A percentile compares a stretch with the other conserved stretches of the same genome.
Conservation (phyloP, 2,888 invertebrate species). For the Polydrusus cervinus region DNA sequence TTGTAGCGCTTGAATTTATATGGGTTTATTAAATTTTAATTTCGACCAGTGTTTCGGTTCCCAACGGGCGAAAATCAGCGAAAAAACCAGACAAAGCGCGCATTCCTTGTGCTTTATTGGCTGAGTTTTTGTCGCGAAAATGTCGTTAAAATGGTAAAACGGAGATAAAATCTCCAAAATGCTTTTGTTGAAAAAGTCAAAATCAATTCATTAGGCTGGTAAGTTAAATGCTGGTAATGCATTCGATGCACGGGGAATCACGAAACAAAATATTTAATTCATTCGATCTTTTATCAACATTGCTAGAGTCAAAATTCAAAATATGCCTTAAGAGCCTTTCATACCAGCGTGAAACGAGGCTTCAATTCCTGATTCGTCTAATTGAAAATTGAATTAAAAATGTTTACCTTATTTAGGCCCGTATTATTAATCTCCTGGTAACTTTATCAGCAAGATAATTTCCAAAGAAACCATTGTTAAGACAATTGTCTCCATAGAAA, state of each 20-base stretch:
- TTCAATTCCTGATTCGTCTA: too few relatives aligned
- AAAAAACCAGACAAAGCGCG: slow-evolving; percentile 52
- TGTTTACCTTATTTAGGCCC: too few relatives aligned
- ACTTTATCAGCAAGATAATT: too few relatives aligned
- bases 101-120: slow-evolving; percentile 56
- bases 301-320: too few relatives aligned
- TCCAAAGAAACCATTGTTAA: too few relatives aligned
- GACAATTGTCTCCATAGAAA: too few relatives aligned
- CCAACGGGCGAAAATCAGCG: slow-evolving; percentile 56
- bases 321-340: too few relatives aligned
- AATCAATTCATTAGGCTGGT: slow-evolving; percentile 42
- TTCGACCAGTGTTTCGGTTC: slow-evolving; percentile 60
- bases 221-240: slow-evolving; percentile 13
- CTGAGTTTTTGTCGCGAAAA: slow-evolving; percentile 52
- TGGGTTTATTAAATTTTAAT: slow-evolving; percentile 72
- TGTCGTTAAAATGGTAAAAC: slow-evolving; percentile 56
- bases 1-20: slow-evolving; percentile 68
- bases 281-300: neutral
- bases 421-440: too few relatives aligned
- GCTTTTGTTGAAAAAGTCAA: slow-evolving; percentile 48
- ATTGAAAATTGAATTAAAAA: too few relatives aligned
- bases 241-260: slow-evolving; percentile 1
- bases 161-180: slow-evolving; percentile 54
- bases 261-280: neutral
- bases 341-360: too few relatives aligned